Base-by-base conservation (phyloP, 1,140 invertebrate species). In the Coenobita brevimanus region DNA sequence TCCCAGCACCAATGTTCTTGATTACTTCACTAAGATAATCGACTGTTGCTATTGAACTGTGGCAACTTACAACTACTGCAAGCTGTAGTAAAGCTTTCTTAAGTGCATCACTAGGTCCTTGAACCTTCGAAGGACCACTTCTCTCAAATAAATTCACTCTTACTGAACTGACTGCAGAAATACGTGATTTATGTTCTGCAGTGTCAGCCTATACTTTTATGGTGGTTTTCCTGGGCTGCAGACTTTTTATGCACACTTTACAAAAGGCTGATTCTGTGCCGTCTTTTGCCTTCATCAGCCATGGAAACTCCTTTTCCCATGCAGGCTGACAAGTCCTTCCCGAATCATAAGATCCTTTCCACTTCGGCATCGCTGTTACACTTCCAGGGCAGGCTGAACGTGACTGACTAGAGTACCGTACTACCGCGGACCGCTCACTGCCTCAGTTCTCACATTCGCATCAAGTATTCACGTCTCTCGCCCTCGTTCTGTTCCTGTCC, bases 1-100 rank as follows among this genome's bases (percentile, higher is more conserved):
- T 81, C n/a, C 60, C 79, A 41, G 60, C 54, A 81, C 30, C 60
- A 62, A 62, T 81, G 30, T 81, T 67, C 38, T 81, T 81, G 15
- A 81, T 81, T 17, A 81, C 57, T 81, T 81, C 79, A 81, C 79
- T 81, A n/a, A 81, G n/a, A 24, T 81, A 57, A 41, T 81, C 57
- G 24, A 81, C 64, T 15, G 54, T 67, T 81, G 57, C 1, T 38
- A 81, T n/a, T 81, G 79, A 81, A 36, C 54, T 33, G 60, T 81
- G 79, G 38, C 79, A 81, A 67, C 79, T 38, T 33, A 81, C 79
- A 36, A 41, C 41, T 2, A 64, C 79, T 81, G 79, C 54, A 27
- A 81, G 57, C 79, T 81, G 79, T 21, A 81, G 79, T 38, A 62
- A 50, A 62, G 79, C 79, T 81, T 64, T 78, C 75, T 78, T 81